Conservation (phyloP, 2,888 invertebrate genomes). For the Erebia aethiops region DNA sequence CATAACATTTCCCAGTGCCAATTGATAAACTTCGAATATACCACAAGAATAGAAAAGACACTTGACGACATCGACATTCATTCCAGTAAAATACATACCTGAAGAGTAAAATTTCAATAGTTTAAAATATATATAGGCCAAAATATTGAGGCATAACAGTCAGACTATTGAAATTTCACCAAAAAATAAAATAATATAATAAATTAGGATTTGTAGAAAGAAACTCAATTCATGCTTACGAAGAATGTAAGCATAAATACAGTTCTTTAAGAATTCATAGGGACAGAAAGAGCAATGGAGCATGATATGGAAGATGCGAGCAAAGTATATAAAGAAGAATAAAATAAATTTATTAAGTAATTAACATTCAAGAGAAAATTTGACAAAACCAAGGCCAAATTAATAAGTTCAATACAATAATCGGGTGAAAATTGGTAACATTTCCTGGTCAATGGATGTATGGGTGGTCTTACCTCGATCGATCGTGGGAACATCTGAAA, state of each 20-base stretch:
- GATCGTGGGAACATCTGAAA: constrained; percentile 74
- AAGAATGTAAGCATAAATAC: constrained; percentile 25
- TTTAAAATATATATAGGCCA: not conserved
- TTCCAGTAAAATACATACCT: constrained; percentile 34
- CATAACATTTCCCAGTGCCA: not conserved
- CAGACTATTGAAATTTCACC: constrained; percentile 32
- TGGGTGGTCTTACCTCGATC: constrained; percentile 77
- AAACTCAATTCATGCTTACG: constrained; percentile 25
- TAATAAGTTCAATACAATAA: constrained; percentile 38
- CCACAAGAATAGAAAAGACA: constrained; percentile 26
- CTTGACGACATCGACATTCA: constrained; percentile 38
- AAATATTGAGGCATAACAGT: not conserved
- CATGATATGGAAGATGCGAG: constrained; percentile 44
- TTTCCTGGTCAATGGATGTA: constrained; percentile 67
- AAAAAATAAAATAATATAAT: constrained; percentile 21
- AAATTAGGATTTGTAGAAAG: constrained; percentile 37
- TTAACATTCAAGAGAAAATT: constrained; percentile 37
- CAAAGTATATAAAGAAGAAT: constrained; percentile 39
- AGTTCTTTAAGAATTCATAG: constrained; percentile 16
- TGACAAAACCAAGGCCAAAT: constrained; percentile 41
- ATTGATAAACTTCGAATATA: constrained; percentile 5
- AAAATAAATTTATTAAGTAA: constrained; percentile 40
- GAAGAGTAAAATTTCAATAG: constrained; percentile 34
- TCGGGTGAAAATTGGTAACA: constrained; percentile 65
- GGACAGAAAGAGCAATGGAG: constrained; percentile 41